Evolutionary conservation across 2,113 vertebrate genomes (phyloP), one percentile per base, ranked within the genome.

Genomic region (Craseonycteris thonglongyai): DNA sequence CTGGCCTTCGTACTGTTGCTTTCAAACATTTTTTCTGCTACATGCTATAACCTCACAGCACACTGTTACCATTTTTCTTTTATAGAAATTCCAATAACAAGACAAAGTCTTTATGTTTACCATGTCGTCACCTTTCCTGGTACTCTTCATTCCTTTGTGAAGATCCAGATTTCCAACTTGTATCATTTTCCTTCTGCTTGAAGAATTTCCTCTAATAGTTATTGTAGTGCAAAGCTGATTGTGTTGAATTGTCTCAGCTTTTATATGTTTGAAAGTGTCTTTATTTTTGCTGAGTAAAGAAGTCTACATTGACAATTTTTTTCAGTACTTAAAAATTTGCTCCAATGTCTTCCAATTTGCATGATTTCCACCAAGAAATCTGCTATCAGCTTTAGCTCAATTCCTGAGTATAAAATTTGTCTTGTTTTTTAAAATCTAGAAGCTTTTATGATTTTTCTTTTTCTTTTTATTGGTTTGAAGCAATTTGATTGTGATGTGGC

Each of bases 351-450:
- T 75, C 24, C 24, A 83, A 58, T 61, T 84, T 82, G 61, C 11
- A 89, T 89, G 89, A n/a, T 83, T 94, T 84, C 40, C 71, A 69
- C 19, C 35, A 75, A 69, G n/a, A 89, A 89, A 58, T 94, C 26
- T 51, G 40, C 13, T 65, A 24, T 40, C 26, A 59, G 54, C n/a
- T 58, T 72, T 49, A 79, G 40, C 35, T 88, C 30, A 51, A 54
- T 93, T 88, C 26, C 49, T 94, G 9, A 76, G 15, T 82, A 47
- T n/a, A 15, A 58, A 58, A 74, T 63, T 24, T 79, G 16, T 54
- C 30, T 26, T 61, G 49, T 79, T 66, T 54, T 47, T 59, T 38
- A 45, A n/a, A n/a, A 54, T 68, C 56, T 76, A 42, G 38, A 54
- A 54, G 19, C 3, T 81, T 88, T 93, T 74, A 65, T 49, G 7